phyloP scores from a whole-genome alignment of 1,140 invertebrate species.

The Caenorhabditis elegans region WBcel235 BX284603.4:8558501-8559000 shows the following conservation, averaged over 20 bases:
- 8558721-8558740: no score
- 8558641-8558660: no score
- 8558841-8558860: constrained; percentile 60
- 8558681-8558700: no score
- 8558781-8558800: constrained; percentile 52
- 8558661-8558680: no score
- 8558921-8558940: constrained; percentile 59
- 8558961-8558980: constrained; percentile 10
- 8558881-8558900: constrained; percentile 59
- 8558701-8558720: no score
- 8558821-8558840: constrained; percentile 49
- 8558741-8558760: constrained; percentile 21
- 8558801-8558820: constrained; percentile 57
- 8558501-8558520: constrained; percentile 40
- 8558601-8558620: background rate
- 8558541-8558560: constrained; percentile 12
- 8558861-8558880: constrained; percentile 64
- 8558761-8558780: constrained; percentile 57
- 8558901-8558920: constrained; percentile 65
- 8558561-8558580: constrained; percentile 9
- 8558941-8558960: constrained; percentile 53
- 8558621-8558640: no score
- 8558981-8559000: background rate
- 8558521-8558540: constrained; percentile 22
- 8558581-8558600: background rate